Base-by-base conservation (phyloP, 1,140 invertebrate genomes). In the Lepidurus arcticus region DNA sequence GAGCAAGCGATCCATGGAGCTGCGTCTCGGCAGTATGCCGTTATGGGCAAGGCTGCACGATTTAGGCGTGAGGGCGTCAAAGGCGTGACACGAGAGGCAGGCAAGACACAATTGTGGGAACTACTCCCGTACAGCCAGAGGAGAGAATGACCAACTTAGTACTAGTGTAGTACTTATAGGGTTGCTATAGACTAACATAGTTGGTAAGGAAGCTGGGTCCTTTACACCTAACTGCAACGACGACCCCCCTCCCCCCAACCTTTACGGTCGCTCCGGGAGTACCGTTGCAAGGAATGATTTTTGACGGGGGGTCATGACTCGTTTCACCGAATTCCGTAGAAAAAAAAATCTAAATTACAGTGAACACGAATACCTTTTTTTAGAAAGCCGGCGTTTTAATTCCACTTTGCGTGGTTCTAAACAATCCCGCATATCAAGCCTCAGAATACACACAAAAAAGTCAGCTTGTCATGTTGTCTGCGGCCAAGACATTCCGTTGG, bases 121-220 rank as follows among this genome's bases (percentile, higher is more conserved):
- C 45, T 47, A 10, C 21, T 21, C 13, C 21, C 21, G 21, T 16
- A 65, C 53, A 65, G 9, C 21, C 53, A 16, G 16, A 21, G 53
- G 13, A 13, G 9, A 65, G 53, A 65, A 65, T 65, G 53, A 65
- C 53, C 53, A 65, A 65, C 16, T 65, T 7, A 9, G 53, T 65
- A 65, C 53, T 65, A n/a, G 53, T 21, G 53, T 65, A 65, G 53
- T 65, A 65, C 53, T 65, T 65, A 65, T 65, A 65, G 53, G 53
- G 53, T 65, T 65, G 53, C 8, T 65, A 65, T 65, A 65, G 16
- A 65, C 8, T 65, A 7, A 65, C 8, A 65, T 16, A 9, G 53
- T 65, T 65, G 53, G 16, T 65, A 65, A 65, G 9, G 53, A 65
- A 65, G 53, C 53, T 65, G 53, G 53, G 6, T n/a, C n/a, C 53